Conservation (phyloP, 2,797 vertebrate species). For the Falco peregrinus region DNA sequence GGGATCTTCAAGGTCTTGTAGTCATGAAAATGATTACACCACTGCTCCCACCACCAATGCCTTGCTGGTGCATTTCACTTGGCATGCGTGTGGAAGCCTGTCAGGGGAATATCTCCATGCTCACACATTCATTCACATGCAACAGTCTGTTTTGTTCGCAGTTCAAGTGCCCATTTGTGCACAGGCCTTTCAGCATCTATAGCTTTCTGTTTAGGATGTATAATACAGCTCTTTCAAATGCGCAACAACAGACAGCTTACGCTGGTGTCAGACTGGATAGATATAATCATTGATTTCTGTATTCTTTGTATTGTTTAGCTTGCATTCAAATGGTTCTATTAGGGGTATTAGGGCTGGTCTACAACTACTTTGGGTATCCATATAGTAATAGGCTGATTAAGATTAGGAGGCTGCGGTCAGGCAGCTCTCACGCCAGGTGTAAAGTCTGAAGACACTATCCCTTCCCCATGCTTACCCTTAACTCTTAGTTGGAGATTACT, state of each 20-base stretch:
- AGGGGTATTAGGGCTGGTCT: background rate
- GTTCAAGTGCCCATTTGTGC: conserved; percentile 34
- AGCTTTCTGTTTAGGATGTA: conserved; percentile 28
- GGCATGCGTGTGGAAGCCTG: background rate
- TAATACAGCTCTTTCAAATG: background rate
- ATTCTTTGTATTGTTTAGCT: background rate
- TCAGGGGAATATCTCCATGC: conserved; percentile 28
- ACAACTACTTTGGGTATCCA: background rate
- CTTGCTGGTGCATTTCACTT: background rate
- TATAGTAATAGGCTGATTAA: background rate
- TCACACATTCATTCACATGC: conserved; percentile 49
- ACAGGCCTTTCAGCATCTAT: background rate
- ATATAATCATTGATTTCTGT: background rate
- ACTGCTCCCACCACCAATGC: conserved; percentile 17
- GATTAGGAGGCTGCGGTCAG: background rate
- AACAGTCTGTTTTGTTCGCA: conserved; percentile 41
- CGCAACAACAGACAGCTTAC: background rate
- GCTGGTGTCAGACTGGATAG: background rate
- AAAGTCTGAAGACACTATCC: background rate
- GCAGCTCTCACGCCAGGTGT: background rate
- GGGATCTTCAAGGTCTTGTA: conserved; percentile 42
- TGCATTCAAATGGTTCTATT: background rate
- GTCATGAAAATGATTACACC: conserved; percentile 26
- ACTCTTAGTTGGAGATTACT: background rate
- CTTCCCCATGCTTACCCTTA: background rate